Evolutionary conservation across 2,113 vertebrate genomes (phyloP).

Genomic region (Cyanoramphus novaezelandiae): DNA sequence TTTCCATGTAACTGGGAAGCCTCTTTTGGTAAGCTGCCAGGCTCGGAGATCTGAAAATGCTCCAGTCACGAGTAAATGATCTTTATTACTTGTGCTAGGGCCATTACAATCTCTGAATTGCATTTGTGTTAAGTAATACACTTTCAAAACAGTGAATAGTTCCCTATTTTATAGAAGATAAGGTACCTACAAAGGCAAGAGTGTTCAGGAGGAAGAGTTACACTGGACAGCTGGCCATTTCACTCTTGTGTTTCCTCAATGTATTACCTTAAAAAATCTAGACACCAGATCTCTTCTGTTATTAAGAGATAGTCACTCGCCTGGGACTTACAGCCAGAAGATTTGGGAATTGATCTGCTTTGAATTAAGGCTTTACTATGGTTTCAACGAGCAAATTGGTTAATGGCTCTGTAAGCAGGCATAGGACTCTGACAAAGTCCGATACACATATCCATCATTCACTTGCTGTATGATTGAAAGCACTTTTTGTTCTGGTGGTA

Average conservation of each 20-base stretch:
- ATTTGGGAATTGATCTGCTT: neutral
- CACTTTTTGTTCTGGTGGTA: neutral
- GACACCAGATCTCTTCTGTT: neutral
- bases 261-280: neutral
- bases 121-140: neutral
- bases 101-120: neutral
- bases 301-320: neutral
- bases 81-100: neutral
- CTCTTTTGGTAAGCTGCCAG: neutral
- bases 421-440: neutral
- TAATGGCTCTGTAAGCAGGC: slow-evolving; percentile 4
- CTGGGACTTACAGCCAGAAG: neutral
- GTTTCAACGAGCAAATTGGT: neutral
- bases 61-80: neutral
- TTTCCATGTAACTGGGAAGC: neutral
- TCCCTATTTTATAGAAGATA: neutral
- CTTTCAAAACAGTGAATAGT: neutral
- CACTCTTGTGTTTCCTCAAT: neutral
- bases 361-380: neutral
- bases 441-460: neutral
- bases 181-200: neutral
- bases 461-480: neutral
- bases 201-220: neutral
- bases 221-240: neutral
- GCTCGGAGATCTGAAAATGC: neutral